phyloP scores from a whole-genome alignment of 2,797 vertebrate species.

The Cuculus canorus region DNA sequence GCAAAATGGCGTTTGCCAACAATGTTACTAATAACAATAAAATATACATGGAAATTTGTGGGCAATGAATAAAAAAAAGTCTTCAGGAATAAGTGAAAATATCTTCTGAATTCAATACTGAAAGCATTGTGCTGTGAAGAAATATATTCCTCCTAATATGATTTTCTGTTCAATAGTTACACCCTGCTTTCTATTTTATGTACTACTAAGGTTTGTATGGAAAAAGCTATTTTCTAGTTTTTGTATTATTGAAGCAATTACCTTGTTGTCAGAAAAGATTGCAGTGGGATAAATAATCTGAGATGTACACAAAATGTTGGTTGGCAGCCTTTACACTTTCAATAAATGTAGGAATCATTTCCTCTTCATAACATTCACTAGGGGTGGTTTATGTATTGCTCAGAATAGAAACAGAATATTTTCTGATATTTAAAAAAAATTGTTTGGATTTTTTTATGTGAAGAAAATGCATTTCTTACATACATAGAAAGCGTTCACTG shows the following conservation, averaged over 20 bases:
- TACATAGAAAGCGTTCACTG: background rate
- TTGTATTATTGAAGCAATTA: conserved; percentile 73
- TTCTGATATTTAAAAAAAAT: background rate
- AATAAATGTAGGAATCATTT: conserved; percentile 54
- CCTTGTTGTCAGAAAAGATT: conserved; percentile 68
- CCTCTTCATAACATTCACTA: conserved; percentile 5
- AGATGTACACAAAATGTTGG: conserved; percentile 42
- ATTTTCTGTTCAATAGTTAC: conserved; percentile 22
- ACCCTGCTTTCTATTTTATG: conserved; percentile 43
- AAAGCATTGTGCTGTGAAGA: background rate
- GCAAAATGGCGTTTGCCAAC: background rate
- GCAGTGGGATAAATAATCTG: conserved; percentile 66
- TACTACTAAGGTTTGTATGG: conserved; percentile 36
- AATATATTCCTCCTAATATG: background rate
- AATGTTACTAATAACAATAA: background rate
- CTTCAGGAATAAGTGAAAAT: background rate
- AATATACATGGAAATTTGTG: background rate
- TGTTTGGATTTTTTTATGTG: background rate
- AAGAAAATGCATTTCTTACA: background rate
- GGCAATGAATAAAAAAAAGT: background rate
- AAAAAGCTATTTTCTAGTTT: conserved; percentile 54
- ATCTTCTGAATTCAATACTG: background rate
- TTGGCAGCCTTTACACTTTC: conserved; percentile 29
- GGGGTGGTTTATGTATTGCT: conserved; percentile 2
- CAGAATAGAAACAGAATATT: conserved; percentile 26